Conservation (phyloP, 2,113 vertebrate genomes). For the Lontra canadensis region DNA sequence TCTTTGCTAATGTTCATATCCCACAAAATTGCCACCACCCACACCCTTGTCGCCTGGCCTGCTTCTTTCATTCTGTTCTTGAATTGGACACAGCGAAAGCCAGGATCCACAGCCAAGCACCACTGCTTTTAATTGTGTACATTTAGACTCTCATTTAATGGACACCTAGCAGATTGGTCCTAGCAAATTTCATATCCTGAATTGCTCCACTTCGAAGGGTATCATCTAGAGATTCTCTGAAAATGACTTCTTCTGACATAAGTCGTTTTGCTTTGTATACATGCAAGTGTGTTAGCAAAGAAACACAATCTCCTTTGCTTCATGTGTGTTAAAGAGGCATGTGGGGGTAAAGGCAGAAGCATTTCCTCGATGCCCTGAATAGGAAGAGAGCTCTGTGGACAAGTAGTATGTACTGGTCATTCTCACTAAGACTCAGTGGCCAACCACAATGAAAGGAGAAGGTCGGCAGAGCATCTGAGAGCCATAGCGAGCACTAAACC, state of each 20-base stretch:
- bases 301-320: constrained; percentile 65
- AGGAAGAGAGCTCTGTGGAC: constrained; percentile 41
- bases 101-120: neutral
- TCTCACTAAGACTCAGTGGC: constrained; percentile 60
- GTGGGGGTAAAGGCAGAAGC: neutral
- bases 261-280: constrained; percentile 53
- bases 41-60: neutral
- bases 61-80: neutral
- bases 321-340: constrained; percentile 44
- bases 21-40: neutral
- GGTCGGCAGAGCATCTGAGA: constrained; percentile 52
- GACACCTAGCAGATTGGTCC: neutral
- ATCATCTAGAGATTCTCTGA: neutral
- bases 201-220: neutral
- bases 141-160: neutral
- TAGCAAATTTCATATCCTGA: neutral
- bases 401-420: constrained; percentile 49
- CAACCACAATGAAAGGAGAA: constrained; percentile 72
- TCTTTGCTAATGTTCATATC: neutral
- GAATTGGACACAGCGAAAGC: neutral
- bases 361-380: constrained; percentile 35
- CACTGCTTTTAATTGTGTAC: neutral
- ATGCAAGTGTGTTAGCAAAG: constrained; percentile 68
- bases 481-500: constrained; percentile 50
- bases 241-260: neutral